Conservation (phyloP, 2,888 invertebrate genomes). For the Tiliacea citrago region DNA sequence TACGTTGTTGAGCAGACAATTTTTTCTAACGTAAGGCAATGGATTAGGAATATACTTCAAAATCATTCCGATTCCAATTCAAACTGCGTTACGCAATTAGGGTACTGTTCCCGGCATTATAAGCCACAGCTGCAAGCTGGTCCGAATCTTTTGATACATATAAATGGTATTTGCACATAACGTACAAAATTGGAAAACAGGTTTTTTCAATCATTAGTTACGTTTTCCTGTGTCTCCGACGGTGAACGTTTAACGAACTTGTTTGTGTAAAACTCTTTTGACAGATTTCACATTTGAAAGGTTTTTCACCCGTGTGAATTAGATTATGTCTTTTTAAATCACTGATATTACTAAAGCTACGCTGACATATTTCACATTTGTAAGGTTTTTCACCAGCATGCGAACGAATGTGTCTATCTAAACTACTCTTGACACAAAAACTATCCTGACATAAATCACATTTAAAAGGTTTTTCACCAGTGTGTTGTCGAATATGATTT, state of each 20-base stretch:
- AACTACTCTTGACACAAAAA: not conserved
- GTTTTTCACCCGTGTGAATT: constrained; percentile 16
- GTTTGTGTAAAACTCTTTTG: constrained; percentile 4
- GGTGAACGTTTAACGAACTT: not conserved
- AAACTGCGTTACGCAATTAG: too few relatives aligned
- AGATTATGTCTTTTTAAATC: constrained; percentile 5
- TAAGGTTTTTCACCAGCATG: not conserved
- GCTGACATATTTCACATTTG: constrained; percentile 7
- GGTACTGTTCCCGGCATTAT: too few relatives aligned
- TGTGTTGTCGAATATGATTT: constrained; percentile 5
- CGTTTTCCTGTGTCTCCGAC: not conserved
- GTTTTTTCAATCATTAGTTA: too few relatives aligned
- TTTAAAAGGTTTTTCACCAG: constrained; percentile 15
- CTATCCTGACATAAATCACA: constrained; percentile 7
- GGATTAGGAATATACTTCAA: too few relatives aligned
- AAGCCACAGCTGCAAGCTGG: too few relatives aligned
- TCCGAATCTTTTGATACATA: too few relatives aligned
- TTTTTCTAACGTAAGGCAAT: too few relatives aligned
- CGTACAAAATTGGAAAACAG: too few relatives aligned
- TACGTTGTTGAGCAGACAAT: too few relatives aligned
- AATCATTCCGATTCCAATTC: too few relatives aligned
- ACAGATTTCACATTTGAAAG: constrained; percentile 12
- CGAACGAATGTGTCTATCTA: not conserved
- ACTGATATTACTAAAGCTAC: not conserved
- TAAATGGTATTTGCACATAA: too few relatives aligned